Evolutionary conservation across 30 jellyfish, hydroid and myxozoan species (phyloP).

Genomic region (Mastigias papua): DNA sequence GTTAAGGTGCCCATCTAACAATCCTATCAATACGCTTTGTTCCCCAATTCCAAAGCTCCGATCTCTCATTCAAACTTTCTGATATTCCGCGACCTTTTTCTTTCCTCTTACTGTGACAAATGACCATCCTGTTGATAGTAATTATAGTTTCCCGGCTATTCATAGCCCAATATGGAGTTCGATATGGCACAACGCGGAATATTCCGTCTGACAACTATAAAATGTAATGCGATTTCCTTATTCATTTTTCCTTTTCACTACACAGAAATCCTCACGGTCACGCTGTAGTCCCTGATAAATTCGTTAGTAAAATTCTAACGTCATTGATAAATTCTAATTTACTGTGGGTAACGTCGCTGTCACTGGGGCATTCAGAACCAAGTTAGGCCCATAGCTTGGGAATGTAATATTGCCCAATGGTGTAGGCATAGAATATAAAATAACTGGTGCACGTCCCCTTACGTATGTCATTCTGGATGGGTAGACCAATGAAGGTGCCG

Average conservation of each 20-base stretch:
- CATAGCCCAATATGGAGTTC: background rate
- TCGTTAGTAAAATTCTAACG: no score
- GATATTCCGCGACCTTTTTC: background rate
- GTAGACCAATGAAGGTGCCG: slow-evolving; percentile 45
- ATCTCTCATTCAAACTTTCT: background rate
- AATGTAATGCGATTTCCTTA: background rate
- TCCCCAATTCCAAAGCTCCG: background rate
- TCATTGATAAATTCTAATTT: background rate
- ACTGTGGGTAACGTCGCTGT: slow-evolving; percentile 22
- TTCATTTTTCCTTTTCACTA: background rate
- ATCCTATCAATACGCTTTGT: background rate
- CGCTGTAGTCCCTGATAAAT: no score
- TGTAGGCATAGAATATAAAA: slow-evolving; percentile 50
- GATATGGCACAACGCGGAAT: background rate
- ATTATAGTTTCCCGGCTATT: no score
- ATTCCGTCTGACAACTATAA: no score
- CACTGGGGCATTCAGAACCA: slow-evolving; percentile 28
- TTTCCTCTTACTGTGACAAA: background rate
- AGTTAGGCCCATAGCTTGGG: slow-evolving; percentile 52
- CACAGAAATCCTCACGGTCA: background rate
- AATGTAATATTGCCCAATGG: slow-evolving; percentile 56
- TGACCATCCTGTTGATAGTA: background rate
- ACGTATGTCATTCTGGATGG: slow-evolving; percentile 34
- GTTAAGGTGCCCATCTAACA: background rate
- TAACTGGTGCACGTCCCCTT: slow-evolving; percentile 37